Conservation (phyloP, 2,113 vertebrate species). For the Ictalurus furcatus region DNA sequence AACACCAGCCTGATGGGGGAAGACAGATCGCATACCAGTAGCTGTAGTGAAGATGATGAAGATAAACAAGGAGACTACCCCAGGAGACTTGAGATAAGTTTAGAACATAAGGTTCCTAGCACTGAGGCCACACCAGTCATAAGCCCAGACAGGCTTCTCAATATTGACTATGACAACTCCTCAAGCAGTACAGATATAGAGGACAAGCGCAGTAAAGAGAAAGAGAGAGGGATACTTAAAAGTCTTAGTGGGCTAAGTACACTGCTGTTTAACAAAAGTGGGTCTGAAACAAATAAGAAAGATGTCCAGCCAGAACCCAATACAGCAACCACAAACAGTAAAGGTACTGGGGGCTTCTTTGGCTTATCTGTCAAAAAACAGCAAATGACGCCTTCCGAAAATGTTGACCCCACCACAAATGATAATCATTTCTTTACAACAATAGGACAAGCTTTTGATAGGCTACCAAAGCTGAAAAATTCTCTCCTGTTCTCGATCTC, state of each 20-base stretch:
- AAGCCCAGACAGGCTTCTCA: slow-evolving; percentile 31
- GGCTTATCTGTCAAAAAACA: slow-evolving; percentile 8
- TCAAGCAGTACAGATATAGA: slow-evolving; percentile 52
- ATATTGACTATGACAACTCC: slow-evolving; percentile 53
- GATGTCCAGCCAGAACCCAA: neutral
- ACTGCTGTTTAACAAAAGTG: slow-evolving; percentile 28
- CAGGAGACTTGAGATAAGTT: slow-evolving; percentile 30
- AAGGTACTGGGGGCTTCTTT: neutral
- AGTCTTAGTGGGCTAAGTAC: slow-evolving; percentile 38
- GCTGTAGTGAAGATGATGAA: slow-evolving; percentile 55
- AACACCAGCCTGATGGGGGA: slow-evolving; percentile 24
- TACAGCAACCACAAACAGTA: slow-evolving; percentile 16
- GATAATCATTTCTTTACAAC: slow-evolving; percentile 15
- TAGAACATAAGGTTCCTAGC: slow-evolving; percentile 22
- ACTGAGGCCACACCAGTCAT: neutral
- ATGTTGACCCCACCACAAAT: neutral
- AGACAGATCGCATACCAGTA: slow-evolving; percentile 40
- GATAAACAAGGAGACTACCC: neutral
- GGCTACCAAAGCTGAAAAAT: slow-evolving; percentile 21
- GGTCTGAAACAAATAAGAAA: slow-evolving; percentile 29
- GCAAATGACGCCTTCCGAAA: neutral
- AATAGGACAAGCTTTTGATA: slow-evolving; percentile 13
- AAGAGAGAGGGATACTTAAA: neutral
- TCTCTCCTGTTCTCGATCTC: slow-evolving; percentile 6
- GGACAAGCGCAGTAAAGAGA: slow-evolving; percentile 12